phyloP scores from a whole-genome alignment of 2,113 vertebrate species.

The Blennius ocellaris region DNA sequence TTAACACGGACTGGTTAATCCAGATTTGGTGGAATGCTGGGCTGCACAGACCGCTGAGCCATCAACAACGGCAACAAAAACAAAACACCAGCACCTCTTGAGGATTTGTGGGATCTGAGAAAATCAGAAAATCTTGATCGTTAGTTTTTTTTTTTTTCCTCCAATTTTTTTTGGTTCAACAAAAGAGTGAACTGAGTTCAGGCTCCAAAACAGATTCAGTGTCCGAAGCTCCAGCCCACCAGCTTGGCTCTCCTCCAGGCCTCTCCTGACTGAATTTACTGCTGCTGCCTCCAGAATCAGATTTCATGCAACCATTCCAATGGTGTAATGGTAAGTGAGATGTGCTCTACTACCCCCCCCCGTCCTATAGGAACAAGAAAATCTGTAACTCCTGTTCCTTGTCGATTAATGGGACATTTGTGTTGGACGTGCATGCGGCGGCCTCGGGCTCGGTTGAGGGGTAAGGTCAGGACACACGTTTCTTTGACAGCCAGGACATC shows the following conservation, averaged over 20 bases:
- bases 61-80: constrained; percentile 33
- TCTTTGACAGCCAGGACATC: constrained; percentile 17
- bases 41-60: constrained; percentile 69
- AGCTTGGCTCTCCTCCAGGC: constrained; percentile 59
- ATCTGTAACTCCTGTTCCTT: background rate
- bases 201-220: constrained; percentile 45
- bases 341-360: constrained; percentile 14
- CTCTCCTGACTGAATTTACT: constrained; percentile 74
- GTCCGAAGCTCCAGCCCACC: constrained; percentile 40
- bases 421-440: constrained; percentile 22
- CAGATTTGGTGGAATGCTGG: constrained; percentile 78
- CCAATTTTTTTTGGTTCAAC: constrained; percentile 6
- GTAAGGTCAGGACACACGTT: constrained; percentile 22
- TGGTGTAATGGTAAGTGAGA: constrained; percentile 87
- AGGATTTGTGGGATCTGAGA: constrained; percentile 74
- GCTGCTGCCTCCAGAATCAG: constrained; percentile 73
- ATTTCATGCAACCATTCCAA: constrained; percentile 88
- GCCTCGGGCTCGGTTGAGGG: constrained; percentile 24
- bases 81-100: constrained; percentile 44
- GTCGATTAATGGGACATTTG: constrained; percentile 12
- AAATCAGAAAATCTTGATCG: constrained; percentile 69
- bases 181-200: constrained; percentile 48
- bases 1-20: constrained; percentile 71
- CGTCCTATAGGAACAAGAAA: too few species aligned
- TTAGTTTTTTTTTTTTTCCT: constrained; percentile 31